Base-by-base conservation (phyloP, 2,797 vertebrate genomes). In the Gymnothorax javanicus region DNA sequence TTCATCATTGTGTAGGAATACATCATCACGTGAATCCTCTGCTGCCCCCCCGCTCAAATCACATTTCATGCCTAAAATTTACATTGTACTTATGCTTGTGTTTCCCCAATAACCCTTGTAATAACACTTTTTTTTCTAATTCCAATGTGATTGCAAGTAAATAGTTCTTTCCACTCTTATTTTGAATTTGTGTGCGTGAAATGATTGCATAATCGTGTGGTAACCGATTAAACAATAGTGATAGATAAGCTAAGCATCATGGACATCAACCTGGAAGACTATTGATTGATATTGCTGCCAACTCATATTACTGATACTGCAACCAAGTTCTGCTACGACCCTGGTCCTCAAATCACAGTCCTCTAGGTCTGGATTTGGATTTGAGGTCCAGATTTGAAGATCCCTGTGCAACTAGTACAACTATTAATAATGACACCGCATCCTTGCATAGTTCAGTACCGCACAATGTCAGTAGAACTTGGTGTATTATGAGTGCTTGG, bases 51-150 rank as follows among this genome's bases (percentile, higher is more conserved):
- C 77, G 52, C 50, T 81, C 77, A 56, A 43, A 81, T 81, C 77
- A 8, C 82, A 84, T 84, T 84, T 50, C 58, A 60, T 59, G 77
- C 73, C 73, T 50, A 50, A 33, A 52, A 52, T 77, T 52, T n/a
- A n/a, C n/a, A n/a, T n/a, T n/a, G n/a, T 77, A 52, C 77, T 81
- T 17, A 52, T 56, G 77, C 52, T 81, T 81, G 77, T 6, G 52
- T 56, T 50, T 56, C 15, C n/a, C 77, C n/a, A 81, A 81, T 81
- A 56, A 23, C 77, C 77, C 52, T 9, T 81, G n/a, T n/a, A n/a
- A 54, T 81, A 81, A 56, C n/a, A 23, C 50, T 56, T 23, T 7
- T 17, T 81, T 23, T 81, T 56, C 77, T 6, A 77, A 77, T 50
- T 52, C 67, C 23, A 77, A 52, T 52, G 15, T 23, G 17, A 81